Percentiles rank a stretch among this genome's conserved stretches.
phyloP scores from a whole-genome alignment of 2,888 invertebrate genomes.

The Mesochorus sp. region DNA sequence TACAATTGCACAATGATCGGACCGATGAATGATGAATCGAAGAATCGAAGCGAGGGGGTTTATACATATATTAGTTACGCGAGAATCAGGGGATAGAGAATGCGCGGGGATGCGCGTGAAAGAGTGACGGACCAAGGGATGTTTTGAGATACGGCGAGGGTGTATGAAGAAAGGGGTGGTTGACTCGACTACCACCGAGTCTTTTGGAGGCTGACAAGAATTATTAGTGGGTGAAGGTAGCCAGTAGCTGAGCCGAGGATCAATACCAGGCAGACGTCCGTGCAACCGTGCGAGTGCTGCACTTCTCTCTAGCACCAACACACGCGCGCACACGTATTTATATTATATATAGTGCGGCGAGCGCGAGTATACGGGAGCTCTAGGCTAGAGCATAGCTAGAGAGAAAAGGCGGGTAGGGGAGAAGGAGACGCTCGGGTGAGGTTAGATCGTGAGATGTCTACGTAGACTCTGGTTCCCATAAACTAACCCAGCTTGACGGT shows the following conservation, averaged over 20 bases:
- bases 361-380: constrained; percentile 63
- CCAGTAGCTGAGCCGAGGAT: constrained; percentile 81
- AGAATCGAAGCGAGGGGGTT: not conserved
- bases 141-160: constrained; percentile 6
- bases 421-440: constrained; percentile 76
- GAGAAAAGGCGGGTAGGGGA: constrained; percentile 74
- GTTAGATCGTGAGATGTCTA: constrained; percentile 79
- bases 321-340: constrained; percentile 5
- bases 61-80: too few species aligned
- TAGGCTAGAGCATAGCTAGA: constrained; percentile 74
- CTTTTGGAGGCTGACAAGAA: constrained; percentile 82
- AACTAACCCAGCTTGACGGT: constrained; percentile 75
- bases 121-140: constrained; percentile 17
- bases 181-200: constrained; percentile 70
- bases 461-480: constrained; percentile 78
- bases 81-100: not conserved
- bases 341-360: constrained; percentile 19
- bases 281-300: constrained; percentile 80
- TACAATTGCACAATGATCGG: too few species aligned
- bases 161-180: constrained; percentile 30
- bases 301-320: constrained; percentile 76
- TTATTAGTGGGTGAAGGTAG: constrained; percentile 82
- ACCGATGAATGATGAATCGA: not conserved
- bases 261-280: constrained; percentile 82
- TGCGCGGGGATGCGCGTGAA: too few species aligned